Evolutionary conservation across 53 echinoderm and acorn worm genomes (phyloP).

Genomic region (Hippasteria phrygiana): DNA sequence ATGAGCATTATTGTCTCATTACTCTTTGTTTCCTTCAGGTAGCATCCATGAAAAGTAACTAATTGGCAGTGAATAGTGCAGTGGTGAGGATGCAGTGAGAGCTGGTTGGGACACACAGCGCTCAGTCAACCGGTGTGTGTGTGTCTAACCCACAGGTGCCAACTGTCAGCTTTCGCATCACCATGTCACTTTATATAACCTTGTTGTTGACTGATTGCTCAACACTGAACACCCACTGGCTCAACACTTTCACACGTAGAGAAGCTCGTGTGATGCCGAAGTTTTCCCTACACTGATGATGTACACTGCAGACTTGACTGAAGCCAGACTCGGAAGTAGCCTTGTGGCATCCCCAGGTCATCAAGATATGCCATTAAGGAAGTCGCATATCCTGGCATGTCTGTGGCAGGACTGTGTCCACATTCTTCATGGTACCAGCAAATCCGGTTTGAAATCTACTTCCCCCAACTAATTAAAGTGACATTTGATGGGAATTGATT

Average conservation of each 20-base stretch:
- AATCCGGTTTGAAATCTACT: constrained; percentile 43
- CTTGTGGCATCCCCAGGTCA: constrained; percentile 16
- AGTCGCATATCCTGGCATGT: constrained; percentile 22
- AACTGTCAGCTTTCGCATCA: not conserved
- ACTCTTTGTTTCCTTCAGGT: too few species aligned
- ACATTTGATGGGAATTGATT: not conserved
- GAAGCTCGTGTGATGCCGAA: too few species aligned
- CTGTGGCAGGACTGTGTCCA: constrained; percentile 12
- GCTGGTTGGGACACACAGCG: not conserved
- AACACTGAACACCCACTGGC: not conserved
- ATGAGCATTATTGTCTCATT: too few species aligned
- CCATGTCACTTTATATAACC: not conserved
- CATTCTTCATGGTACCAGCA: constrained; percentile 11
- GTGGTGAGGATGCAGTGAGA: not conserved
- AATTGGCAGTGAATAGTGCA: not conserved
- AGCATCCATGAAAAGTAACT: too few species aligned
- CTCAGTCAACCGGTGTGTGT: not conserved
- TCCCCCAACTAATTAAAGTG: not conserved
- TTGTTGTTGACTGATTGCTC: not conserved
- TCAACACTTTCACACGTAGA: not conserved
- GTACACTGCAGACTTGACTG: not conserved
- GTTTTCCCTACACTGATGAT: too few species aligned
- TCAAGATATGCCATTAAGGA: constrained; percentile 32
- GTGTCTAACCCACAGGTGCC: not conserved
- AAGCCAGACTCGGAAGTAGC: not conserved